Evolutionary conservation across 2,797 vertebrate species (phyloP).

Genomic region (Cynodonichthys magdalenae): DNA sequence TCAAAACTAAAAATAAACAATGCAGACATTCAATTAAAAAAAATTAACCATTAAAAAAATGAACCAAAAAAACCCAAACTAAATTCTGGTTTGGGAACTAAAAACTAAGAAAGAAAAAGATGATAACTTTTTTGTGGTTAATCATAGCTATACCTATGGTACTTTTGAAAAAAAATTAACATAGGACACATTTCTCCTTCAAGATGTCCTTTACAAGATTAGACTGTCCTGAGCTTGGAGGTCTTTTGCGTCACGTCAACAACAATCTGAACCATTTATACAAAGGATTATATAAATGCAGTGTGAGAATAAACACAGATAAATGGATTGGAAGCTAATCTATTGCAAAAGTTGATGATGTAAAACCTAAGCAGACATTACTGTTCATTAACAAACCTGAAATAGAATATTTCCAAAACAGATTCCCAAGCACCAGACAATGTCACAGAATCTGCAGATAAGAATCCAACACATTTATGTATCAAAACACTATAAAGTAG

Average conservation of each 20-base stretch:
- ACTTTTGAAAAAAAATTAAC: not conserved
- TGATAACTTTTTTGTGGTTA: not conserved
- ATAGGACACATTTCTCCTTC: too few relatives aligned
- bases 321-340: conserved; percentile 39
- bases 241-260: conserved; percentile 8
- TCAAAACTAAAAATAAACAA: too few relatives aligned
- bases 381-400: not conserved
- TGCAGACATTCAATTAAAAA: too few relatives aligned
- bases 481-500: not conserved
- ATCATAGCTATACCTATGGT: not conserved
- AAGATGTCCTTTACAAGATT: too few relatives aligned
- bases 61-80: too few relatives aligned
- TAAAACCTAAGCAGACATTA: conserved; percentile 13
- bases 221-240: conserved; percentile 10
- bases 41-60: too few relatives aligned
- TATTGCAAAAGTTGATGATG: not conserved
- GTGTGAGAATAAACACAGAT: conserved; percentile 16
- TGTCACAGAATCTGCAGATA: not conserved
- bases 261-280: conserved; percentile 17
- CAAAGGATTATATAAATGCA: conserved; percentile 26
- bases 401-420: not conserved
- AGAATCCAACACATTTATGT: not conserved
- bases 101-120: not conserved
- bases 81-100: too few relatives aligned
- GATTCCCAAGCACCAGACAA: not conserved